Evolutionary conservation across 2,888 invertebrate species (phyloP).

Genomic region (Polyommatus iphigenia): DNA sequence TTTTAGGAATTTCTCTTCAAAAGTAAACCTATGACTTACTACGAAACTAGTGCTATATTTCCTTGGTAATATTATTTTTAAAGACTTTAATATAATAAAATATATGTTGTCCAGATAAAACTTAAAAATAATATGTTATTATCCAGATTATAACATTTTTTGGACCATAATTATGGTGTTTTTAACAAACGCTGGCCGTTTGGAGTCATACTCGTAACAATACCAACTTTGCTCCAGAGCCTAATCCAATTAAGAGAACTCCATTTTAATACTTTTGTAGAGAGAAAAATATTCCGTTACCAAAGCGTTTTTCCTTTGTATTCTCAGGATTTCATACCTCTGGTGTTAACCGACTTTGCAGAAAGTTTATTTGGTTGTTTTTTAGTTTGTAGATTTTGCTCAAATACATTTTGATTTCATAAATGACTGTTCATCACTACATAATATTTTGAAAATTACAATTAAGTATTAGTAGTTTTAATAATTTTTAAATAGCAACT

Average conservation of each 20-base stretch:
- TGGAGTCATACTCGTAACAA: neutral
- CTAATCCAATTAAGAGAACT: slow-evolving; percentile 19
- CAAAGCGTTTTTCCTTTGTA: neutral
- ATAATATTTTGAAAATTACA: too few species aligned
- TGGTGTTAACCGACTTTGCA: neutral
- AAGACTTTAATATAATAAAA: too few species aligned
- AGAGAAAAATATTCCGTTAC: neutral
- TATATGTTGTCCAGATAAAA: too few species aligned
- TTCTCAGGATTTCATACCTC: slow-evolving; percentile 6
- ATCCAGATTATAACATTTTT: neutral
- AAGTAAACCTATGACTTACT: too few species aligned
- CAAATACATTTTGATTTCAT: neutral
- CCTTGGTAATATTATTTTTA: too few species aligned
- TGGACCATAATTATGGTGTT: neutral
- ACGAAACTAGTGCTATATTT: too few species aligned
- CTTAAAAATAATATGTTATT: neutral
- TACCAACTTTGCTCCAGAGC: neutral
- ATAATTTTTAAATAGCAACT: too few species aligned
- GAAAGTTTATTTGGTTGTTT: neutral
- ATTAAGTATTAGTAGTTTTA: too few species aligned
- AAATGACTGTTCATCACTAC: too few species aligned
- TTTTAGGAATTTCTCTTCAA: too few species aligned
- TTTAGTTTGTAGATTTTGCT: neutral
- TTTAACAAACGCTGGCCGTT: neutral
- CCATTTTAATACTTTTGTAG: slow-evolving; percentile 15